Evolutionary conservation across 2,888 invertebrate genomes (phyloP), one percentile per base, ranked within the genome.

Genomic region (Lepidocyrtoides sp.): DNA sequence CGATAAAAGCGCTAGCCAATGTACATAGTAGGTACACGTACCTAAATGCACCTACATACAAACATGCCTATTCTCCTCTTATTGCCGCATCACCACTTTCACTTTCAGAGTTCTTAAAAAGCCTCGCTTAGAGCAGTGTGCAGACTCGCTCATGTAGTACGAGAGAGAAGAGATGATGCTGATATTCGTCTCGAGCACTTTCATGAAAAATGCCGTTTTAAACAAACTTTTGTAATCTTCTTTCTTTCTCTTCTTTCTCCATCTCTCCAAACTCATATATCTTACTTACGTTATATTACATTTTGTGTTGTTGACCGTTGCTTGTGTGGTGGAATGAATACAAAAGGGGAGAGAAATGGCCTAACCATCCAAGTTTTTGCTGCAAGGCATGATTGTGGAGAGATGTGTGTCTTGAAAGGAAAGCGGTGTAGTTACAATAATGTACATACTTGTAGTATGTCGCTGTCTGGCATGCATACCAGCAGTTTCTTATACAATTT

Each of bases 221-320:
- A 82, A 82, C 72, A 82, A 89, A 89, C 89, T 89, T 89, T 89
- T 89, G 77, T 89, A 89, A 89, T 89, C 89, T 89, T 82, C 82
- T 69, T 69, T 51, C 72, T 20, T 66, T 69, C 14, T 14, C 32
- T 32, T 36, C 17, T 72, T 36, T 72, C 72, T 72, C 44, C 23
- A 44, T 72, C 82, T 75, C 29, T 82, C 51, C 29, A 63, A 69
- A 69, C 89, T 57, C 82, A 89, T 89, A 72, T 89, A 82, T 89
- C 89, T 89, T 89, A 69, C 89, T 89, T 89, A 88, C 81, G 23
- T 29, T 29, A 26, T 63, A 29, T 63, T 63, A 63, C 14, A 2
- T 29, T 14, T 2, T 63, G n/a, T 81, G 69, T 72, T 44, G 26
- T 0, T 72, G 44, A 14, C 3, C 23, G 14, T 72, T 72, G 72